Evolutionary conservation across 1,140 invertebrate species (phyloP), one percentile per base, ranked within the genome.

Genomic region (Drosophila hydei): DNA sequence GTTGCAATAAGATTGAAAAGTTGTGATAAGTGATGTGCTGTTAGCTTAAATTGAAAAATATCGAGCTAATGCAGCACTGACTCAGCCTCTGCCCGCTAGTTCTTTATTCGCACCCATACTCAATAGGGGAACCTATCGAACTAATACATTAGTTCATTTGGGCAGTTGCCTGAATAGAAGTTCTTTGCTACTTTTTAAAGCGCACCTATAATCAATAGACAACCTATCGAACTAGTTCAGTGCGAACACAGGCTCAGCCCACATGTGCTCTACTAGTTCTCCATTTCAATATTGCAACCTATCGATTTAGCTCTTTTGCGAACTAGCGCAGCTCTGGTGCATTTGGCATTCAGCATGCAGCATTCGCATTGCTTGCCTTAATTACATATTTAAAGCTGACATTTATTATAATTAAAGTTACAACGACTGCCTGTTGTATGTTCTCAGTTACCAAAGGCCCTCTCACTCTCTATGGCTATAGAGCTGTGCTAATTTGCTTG

Each of bases 321-420:
- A 45, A 27, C 25, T 19, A 30, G 21, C 8, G 4, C 42, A 63
- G 8, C 42, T 23, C 50, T 60, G 11, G 3, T 33, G 14, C n/a
- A 42, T 51, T 64, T 30, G 1, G 33, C 14, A 51, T 59, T 50
- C 50, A 9, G 38, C 11, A 40, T 40, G n/a, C 43, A n/a, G 18
- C 47, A 45, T 55, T 38, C 61, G 23, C 64, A 77, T 63, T 63
- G 79, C 62, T 60, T 61, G 74, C 59, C 74, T 87, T 85, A 85
- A 85, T 87, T 81, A 75, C 71, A 77, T 81, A 81, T 72, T 85
- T 85, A 77, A 87, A 81, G 80, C 83, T 81, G 80, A 87, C 80
- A 85, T 85, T 87, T 80, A 87, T 85, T 81, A 87, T 81, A 85
- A 85, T 85, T 87, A 81, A 81, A 75, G 73, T 87, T 81, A 87